Base-by-base conservation (phyloP, 2,888 invertebrate genomes). In the Clanis bilineata region DNA sequence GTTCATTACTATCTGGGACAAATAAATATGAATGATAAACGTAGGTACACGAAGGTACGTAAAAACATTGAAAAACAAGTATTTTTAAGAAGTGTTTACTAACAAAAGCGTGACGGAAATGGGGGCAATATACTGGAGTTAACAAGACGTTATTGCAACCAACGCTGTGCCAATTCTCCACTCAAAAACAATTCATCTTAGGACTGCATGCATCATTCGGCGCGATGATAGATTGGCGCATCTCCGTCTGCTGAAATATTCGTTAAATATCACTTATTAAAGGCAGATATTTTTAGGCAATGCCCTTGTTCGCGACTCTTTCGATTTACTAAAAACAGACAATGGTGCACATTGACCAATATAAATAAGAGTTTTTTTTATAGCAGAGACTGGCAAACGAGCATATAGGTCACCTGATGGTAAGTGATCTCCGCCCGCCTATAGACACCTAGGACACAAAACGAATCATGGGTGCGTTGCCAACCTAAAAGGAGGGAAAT, bases 131-230 rank as follows among this genome's bases (percentile, higher is more conserved):
- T 47, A 69, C 76, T 64, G 64, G 59, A 64, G 64, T 62, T 59
- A 45, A 67, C 69, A 77, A 74, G 73, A 75, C 77, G 77, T 72
- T 69, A 69, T 76, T 75, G 72, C 63, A 57, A 64, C 51, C 59
- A 54, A 64, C 60, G 61, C 62, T 59, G 73, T 78, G 82, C 81
- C 83, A 82, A 82, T 68, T 78, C 38, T 65, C 59, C 67, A 68
- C 62, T 65, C 57, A 69, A 65, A 58, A 67, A 62, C 56, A 58
- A 61, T 59, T 62, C 59, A 61, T 57, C 60, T 56, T 61, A 43
- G 54, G 25, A 56, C 59, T 60, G 38, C 61, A 62, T 62, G 65
- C 66, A 66, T 70, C 69, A 66, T 70, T 63, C 65, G 59, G 57
- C 60, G 59, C 62, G 78, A 72, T 77, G 81, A 83, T 70, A 64